phyloP scores from a whole-genome alignment of 2,888 invertebrate species.

The Sarcophaga caerulescens region DNA sequence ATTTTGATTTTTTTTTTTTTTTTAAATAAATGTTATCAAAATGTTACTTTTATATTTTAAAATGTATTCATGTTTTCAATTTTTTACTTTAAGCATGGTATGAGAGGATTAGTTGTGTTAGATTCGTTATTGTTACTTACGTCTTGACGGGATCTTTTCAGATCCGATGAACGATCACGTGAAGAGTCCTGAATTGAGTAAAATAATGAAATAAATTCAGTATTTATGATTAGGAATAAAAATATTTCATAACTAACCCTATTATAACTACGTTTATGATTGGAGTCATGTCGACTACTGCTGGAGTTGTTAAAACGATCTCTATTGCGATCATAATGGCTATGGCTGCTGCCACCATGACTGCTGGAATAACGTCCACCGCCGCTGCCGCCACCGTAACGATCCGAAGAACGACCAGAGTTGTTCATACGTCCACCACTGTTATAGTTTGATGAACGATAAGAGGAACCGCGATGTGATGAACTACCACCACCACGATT shows the following conservation, averaged over 20 bases:
- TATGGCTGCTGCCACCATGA: slow-evolving; percentile 73
- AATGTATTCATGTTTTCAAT: background rate
- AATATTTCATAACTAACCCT: slow-evolving; percentile 73
- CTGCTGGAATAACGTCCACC: slow-evolving; percentile 73
- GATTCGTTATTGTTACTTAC: slow-evolving; percentile 75
- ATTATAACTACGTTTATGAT: slow-evolving; percentile 78
- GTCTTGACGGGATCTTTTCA: slow-evolving; percentile 80
- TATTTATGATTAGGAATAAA: background rate
- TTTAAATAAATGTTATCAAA: slow-evolving; percentile 14
- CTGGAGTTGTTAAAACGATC: slow-evolving; percentile 71
- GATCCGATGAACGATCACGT: slow-evolving; percentile 79
- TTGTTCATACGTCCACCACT: slow-evolving; percentile 76
- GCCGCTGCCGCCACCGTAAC: slow-evolving; percentile 74
- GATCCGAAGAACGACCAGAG: slow-evolving; percentile 74
- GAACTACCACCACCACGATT: slow-evolving; percentile 72
- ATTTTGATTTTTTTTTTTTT: slow-evolving; percentile 40
- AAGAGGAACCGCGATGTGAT: slow-evolving; percentile 57
- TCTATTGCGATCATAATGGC: slow-evolving; percentile 75
- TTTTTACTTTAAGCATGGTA: slow-evolving; percentile 42
- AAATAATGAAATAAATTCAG: slow-evolving; percentile 13
- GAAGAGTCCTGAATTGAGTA: slow-evolving; percentile 75
- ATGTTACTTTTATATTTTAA: slow-evolving; percentile 27
- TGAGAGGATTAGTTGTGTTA: slow-evolving; percentile 20
- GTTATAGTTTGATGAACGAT: slow-evolving; percentile 75
- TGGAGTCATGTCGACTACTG: slow-evolving; percentile 72